Evolutionary conservation across 2,797 vertebrate species (phyloP), one percentile per base, ranked within the genome.

Genomic region (Orestias chungarensis): DNA sequence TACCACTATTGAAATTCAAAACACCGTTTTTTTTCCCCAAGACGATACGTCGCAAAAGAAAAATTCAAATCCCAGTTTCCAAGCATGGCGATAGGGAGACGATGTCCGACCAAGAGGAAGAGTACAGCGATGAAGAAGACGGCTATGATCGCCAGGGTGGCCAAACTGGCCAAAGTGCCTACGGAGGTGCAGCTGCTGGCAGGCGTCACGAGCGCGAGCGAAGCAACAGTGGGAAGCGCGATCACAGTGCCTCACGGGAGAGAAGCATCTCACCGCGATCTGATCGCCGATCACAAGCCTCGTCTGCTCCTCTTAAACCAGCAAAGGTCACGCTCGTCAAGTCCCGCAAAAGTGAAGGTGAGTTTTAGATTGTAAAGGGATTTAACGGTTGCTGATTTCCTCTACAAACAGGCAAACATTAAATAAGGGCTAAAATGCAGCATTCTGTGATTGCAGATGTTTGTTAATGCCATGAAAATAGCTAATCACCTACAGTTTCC

Each of bases 331-430:
- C 98, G 0, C 89, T 99, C 59, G 96, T 99, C 85, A 99, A 99
- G 79, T 99, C 98, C 2, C 95, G 97, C 84, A 99, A 99, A 82
- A 97, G 95, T 79, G 97, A 99, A 98, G 98, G 97, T 98, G 94
- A 40, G 86, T 47, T 78, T 33, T 59, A 59, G 6, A n/a, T 44
- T 2, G 52, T 47, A 20, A 17, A 54, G 44, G 71, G 29, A 59
- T 59, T 59, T 59, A 23, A 55, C 10, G 29, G 12, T 33, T 14
- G 25, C 14, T 54, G 25, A 15, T 27, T 54, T 4, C 8, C 15
- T 57, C 7, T 9, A 57, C 14, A 44, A 44, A 3, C 43, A 15
- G 46, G 18, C 18, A 17, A 23, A 17, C 23, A 10, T 14, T 52
- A 11, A 12, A 52, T 27, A 12, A 25, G 50, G 3, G 50, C 50